Base-by-base conservation (phyloP, 2,113 vertebrate species). In the Stigmatopora argus region DNA sequence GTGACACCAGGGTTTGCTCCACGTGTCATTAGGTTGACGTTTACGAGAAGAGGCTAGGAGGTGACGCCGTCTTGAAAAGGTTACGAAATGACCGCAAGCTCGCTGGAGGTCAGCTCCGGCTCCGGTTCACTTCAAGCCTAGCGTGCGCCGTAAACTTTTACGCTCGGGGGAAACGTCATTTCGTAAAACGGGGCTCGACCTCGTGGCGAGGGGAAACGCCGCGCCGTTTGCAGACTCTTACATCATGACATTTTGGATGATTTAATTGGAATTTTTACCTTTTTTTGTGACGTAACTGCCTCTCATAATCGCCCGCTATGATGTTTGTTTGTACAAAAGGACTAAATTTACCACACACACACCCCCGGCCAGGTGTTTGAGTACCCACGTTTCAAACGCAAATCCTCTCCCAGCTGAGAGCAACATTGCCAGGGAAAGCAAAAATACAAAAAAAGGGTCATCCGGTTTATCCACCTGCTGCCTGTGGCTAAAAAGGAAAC, bases 381-480 rank as follows among this genome's bases (percentile, higher is more conserved):
- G 12, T 53, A 51, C 21, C 62, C 47, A 15, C 6, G 1, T 55
- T 21, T 52, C n/a, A 19, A 3, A 21, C 52, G 13, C 52, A 26
- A 31, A 55, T 55, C 52, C 52, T 26, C n/a, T 55, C 12, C 52
- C 52, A 55, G 23, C 19, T 2, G 45, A 55, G 52, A 35, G 56
- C 58, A 65, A 49, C 51, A 60, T 64, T 44, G 56, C 17, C 47
- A 44, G 46, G 59, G 64, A 72, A 78, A 71, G 66, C 51, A n/a
- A n/a, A n/a, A n/a, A n/a, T n/a, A n/a, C n/a, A 38, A 38, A 62
- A 49, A n/a, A 38, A 47, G 51, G 81, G 72, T 83, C 67, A 48
- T 23, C 17, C 9, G 73, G 83, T 85, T 87, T 56, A 64, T 77
- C 69, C 82, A 87, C 83, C 73, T 86, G 86, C 74, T 67, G 78